Evolutionary conservation across 2,113 vertebrate species (phyloP), one percentile per base, ranked within the genome.

Genomic region (Ginglymostoma cirratum): DNA sequence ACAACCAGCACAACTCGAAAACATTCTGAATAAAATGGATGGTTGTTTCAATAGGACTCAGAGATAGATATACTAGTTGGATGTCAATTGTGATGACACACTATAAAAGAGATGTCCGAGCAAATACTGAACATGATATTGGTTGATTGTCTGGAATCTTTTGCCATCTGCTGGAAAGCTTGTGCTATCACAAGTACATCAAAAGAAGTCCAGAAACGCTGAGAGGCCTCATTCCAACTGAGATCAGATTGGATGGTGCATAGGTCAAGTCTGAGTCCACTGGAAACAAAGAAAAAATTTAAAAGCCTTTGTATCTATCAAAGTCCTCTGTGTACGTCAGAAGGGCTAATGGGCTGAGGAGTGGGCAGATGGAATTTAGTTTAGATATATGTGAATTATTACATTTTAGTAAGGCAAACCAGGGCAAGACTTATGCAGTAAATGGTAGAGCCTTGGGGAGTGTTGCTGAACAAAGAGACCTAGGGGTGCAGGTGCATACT

Each of bases 121-220:
- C 23, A 45, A 27, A 27, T 38, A 76, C 42, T 95, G 38, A 34
- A 93, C 65, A 95, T 95, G 42, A 34, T 95, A 72, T 95, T 45
- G 72, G 69, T 72, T 95, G 94, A 95, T 95, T 95, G 52, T 95
- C 66, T 95, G 67, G 94, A 95, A 95, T 95, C 67, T 48, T 95
- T 76, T 95, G 94, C 94, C 94, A 95, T 72, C 94, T 95, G 69
- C 69, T 95, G 94, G 94, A 76, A 95, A 72, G 67, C 10, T 34
- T 48, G 38, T 72, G 94, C 45, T 52, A 95, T 72, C 69, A 95
- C 94, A 95, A 2, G 66, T 24, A 52, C 6, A 70, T 45, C 45
- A 95, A 30, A 6, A 19, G 30, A 65, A 61, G 48, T n/a, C 52
- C 48, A 12, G 12, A 27, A 89, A 30, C 0, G 55, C 2, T 45